Base-by-base conservation (phyloP, 2,113 vertebrate species). In the Tapirus terrestris region DNA sequence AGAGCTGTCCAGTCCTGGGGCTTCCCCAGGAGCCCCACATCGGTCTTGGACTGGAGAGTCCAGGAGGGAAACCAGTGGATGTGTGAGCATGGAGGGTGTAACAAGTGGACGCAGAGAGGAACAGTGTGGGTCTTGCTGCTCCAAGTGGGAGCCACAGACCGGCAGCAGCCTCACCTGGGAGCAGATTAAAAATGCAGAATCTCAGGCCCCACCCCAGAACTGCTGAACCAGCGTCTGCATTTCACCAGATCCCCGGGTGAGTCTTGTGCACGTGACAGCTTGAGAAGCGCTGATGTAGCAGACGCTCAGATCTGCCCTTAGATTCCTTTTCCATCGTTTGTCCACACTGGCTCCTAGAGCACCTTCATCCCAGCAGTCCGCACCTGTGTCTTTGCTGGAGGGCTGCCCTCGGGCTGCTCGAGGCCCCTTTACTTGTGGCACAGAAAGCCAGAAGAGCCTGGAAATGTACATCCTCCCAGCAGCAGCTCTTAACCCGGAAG, bases 251-350 rank as follows among this genome's bases (percentile, higher is more conserved):
- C 27, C 48, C 13, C 20, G 5, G 67, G 36, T 33, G 18, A 8
- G 29, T 3, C 1, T 8, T 18, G 18, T 8, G 27, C 8, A 6
- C 1, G 0, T 20, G 20, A 18, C 25, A 25, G 27, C 6, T 31
- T 60, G 29, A 84, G 82, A 86, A 80, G 33, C 7, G 1, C 73
- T 31, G 13, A 29, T 1, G 20, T 2, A 8, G 43, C 67, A 39
- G 25, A 11, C 13, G 18, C 25, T 14, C 3, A 1, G 3, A 1
- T 12, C 51, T 8, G 16, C 43, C n/a, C 12, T 3, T 5, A 2
- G 43, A 8, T 25, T 48, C 23, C 31, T 21, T 23, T 51, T 6
- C 14, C 2, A 1, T 6, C 10, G 51, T 36, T 4, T 33, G 2
- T 9, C 27, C 9, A 21, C 8, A 1, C 60, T 21, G 56, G 6